A percentile compares a stretch with the other conserved stretches of the same genome.
These are phyloP conservation scores for Papilio protenor DNA, from an alignment of 2,888 invertebrate genomes.

Conservation along the genomic window DNA sequence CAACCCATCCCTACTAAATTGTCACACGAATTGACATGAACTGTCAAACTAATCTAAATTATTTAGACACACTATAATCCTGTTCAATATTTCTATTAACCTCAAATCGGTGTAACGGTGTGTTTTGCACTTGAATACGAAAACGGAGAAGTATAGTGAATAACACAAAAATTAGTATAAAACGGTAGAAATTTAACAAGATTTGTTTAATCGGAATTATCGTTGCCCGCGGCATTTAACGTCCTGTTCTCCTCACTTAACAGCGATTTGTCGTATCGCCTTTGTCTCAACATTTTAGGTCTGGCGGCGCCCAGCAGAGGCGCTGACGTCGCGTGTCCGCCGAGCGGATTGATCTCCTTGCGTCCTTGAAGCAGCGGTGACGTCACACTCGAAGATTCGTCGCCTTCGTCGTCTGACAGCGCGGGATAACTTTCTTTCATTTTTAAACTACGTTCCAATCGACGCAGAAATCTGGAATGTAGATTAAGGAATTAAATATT, in stretches of 20 bases:
- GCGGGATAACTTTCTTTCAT: constrained; percentile 86
- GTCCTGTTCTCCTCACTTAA: constrained; percentile 76
- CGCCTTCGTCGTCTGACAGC: constrained; percentile 84
- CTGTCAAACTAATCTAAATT: too few species aligned
- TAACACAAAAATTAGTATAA: constrained; percentile 14
- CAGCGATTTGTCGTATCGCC: constrained; percentile 76
- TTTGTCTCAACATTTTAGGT: constrained; percentile 77
- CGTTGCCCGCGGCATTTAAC: constrained; percentile 73
- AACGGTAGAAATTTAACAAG: constrained; percentile 23
- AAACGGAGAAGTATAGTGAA: background rate
- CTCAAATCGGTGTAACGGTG: constrained; percentile 38
- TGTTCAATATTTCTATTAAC: constrained; percentile 19
- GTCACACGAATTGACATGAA: too few species aligned
- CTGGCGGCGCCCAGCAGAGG: constrained; percentile 77
- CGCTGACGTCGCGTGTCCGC: constrained; percentile 76
- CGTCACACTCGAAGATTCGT: constrained; percentile 86
- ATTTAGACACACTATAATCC: too few species aligned
- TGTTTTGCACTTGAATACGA: background rate
- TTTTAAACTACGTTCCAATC: constrained; percentile 89
- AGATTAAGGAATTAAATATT: background rate
- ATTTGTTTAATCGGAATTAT: constrained; percentile 73
- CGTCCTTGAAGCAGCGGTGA: constrained; percentile 84
- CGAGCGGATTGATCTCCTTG: constrained; percentile 68
- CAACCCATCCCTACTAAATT: too few species aligned
- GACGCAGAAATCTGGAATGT: constrained; percentile 86